phyloP scores from a whole-genome alignment of 2,888 invertebrate species.

The Idaea aversata region DNA sequence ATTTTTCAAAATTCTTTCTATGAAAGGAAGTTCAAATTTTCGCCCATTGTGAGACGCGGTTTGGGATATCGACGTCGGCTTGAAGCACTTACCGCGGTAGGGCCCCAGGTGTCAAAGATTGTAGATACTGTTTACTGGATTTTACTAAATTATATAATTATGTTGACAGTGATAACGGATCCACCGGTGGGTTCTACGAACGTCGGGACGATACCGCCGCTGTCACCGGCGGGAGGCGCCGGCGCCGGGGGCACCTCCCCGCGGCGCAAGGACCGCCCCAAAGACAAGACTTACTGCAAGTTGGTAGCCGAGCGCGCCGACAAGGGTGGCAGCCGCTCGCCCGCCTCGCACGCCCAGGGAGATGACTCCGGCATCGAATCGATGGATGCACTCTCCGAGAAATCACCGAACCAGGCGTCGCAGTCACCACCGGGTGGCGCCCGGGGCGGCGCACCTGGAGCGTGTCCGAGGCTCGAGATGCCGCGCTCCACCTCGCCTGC shows the following conservation, averaged over 20 bases:
- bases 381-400: constrained; percentile 96
- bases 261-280: constrained; percentile 63
- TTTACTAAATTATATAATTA: constrained; percentile 23
- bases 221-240: constrained; percentile 49
- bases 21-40: no score
- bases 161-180: constrained; percentile 41
- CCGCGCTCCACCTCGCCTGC: constrained; percentile 67
- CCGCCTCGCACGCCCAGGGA: constrained; percentile 82
- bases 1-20: no score
- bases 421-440: constrained; percentile 83
- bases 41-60: no score
- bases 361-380: constrained; percentile 96
- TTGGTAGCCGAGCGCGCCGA: constrained; percentile 74
- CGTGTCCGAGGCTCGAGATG: constrained; percentile 61
- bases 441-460: constrained; percentile 38
- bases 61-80: no score
- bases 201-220: constrained; percentile 81
- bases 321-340: constrained; percentile 69
- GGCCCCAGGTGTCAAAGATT: constrained; percentile 6
- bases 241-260: constrained; percentile 49
- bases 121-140: constrained; percentile 27
- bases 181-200: constrained; percentile 83
- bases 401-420: constrained; percentile 92
- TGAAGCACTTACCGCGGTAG: no score
- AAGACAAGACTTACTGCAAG: constrained; percentile 80